Base-by-base conservation (phyloP, 2,113 vertebrate genomes). In the Phasianus colchicus region DNA sequence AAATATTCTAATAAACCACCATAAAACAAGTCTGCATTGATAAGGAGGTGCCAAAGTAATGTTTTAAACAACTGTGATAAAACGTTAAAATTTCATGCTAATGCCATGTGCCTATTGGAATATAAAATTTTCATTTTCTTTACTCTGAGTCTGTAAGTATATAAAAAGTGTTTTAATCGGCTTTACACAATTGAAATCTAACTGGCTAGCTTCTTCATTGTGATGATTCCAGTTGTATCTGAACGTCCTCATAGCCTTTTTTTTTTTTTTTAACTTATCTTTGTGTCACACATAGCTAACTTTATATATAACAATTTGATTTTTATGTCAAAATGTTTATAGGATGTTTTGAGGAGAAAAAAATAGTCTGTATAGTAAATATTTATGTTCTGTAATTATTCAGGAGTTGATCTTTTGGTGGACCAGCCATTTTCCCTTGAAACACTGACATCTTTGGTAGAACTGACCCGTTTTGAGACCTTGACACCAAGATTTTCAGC, bases 391-490 rank as follows among this genome's bases (percentile, higher is more conserved):
- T 95, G 4, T 71, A 73, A 19, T 87, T 92, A n/a, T 83, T 85
- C 91, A 99, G 99, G 99, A 97, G 98, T 99, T 82, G 99, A 99
- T 86, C 98, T 99, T 89, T 97, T 99, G 95, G 99, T 99, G 97
- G 99, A 99, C 96, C 99, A 99, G 86, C 98, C 98, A 2, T 98
- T 99, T 94, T 98, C 98, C 47, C 97, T 98, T 61, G 99, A 99
- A 97, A 98, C 98, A 32, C 95, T 99, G 96, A 99, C 98, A 6
- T 99, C 99, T 12, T 95, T 99, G 83, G 99, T 99, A 94, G 99
- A 99, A 96, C 98, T 99, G 92, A 99, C 99, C 0, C 99, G 99
- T 79, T 99, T 99, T 82, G 99, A 99, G 97, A 99, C 99, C 15
- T 90, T 99, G 96, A 99, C 99, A 0, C 99, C 99, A 2, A 98